phyloP scores from a whole-genome alignment of 1,140 invertebrate genomes.

The Hyles euphorbiae region DNA sequence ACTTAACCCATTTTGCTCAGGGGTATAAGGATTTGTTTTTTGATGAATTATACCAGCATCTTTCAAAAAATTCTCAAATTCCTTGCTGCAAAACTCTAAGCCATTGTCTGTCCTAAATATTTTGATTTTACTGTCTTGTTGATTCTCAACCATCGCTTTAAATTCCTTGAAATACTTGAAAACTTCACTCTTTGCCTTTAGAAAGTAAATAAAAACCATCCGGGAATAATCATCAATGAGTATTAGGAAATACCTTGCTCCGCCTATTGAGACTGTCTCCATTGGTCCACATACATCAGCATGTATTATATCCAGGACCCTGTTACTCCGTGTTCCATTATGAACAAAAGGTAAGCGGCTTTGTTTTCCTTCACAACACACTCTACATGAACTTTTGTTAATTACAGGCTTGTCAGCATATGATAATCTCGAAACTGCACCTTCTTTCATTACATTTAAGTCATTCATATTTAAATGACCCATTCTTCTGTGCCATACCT shows the following conservation, averaged over 20 bases:
- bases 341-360: constrained; percentile 13
- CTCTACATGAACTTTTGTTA: constrained; percentile 9
- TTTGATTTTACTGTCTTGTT: constrained; percentile 19
- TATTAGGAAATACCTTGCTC: constrained; percentile 29
- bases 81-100: constrained; percentile 17
- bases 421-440: constrained; percentile 11
- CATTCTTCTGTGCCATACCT: constrained; percentile 18
- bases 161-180: constrained; percentile 23
- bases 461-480: constrained; percentile 20
- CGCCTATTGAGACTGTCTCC: constrained; percentile 20
- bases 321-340: background rate
- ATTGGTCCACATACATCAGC: constrained; percentile 45
- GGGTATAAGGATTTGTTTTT: constrained; percentile 12
- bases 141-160: constrained; percentile 15
- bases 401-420: constrained; percentile 14
- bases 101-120: constrained; percentile 35
- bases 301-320: constrained; percentile 30
- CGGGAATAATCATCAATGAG: constrained; percentile 24
- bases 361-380: constrained; percentile 25
- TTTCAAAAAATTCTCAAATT: constrained; percentile 10
- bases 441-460: constrained; percentile 19
- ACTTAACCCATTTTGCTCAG: constrained; percentile 20
- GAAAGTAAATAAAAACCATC: too few relatives aligned
- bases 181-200: constrained; percentile 29
- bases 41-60: constrained; percentile 12